These are phyloP conservation scores for Zoanthus solanderi DNA, from an alignment of 92 coral and sea anemone genomes.

Conservation along the genomic window DNA sequence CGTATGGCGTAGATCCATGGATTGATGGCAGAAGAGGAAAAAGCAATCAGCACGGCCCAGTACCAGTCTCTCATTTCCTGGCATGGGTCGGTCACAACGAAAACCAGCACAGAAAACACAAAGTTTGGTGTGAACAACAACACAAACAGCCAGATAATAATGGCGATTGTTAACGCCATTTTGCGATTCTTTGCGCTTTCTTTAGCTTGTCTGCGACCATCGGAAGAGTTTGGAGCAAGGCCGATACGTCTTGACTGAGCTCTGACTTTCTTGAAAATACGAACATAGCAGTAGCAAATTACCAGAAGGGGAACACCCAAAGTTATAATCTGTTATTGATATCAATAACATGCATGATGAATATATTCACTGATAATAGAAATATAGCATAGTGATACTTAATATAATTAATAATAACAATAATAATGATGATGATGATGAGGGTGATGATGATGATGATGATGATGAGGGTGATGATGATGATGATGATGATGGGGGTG, in stretches of 20 bases:
- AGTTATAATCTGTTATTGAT: not conserved
- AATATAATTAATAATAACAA: not conserved
- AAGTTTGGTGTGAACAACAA: too few relatives aligned
- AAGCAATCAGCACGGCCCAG: too few relatives aligned
- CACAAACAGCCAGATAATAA: too few relatives aligned
- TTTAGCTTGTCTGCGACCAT: conserved; percentile 3
- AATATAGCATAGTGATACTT: too few relatives aligned
- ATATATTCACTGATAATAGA: not conserved
- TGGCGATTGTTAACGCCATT: too few relatives aligned
- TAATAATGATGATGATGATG: not conserved
- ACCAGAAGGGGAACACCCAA: not conserved
- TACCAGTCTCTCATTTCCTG: too few relatives aligned
- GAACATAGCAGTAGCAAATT: conserved; percentile 8
- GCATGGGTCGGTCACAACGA: too few relatives aligned
- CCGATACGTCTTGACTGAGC: not conserved
- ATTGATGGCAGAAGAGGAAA: too few relatives aligned
- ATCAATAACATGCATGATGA: not conserved
- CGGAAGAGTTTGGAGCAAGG: not conserved
- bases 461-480: not conserved
- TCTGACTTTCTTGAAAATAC: not conserved
- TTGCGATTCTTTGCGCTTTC: conserved; percentile 14
- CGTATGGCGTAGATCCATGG: too few relatives aligned
- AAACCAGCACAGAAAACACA: too few relatives aligned
- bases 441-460: not conserved
- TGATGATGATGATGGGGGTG: not conserved